Conservation (phyloP, 2,888 invertebrate genomes). For the Cephus sareptanus region DNA sequence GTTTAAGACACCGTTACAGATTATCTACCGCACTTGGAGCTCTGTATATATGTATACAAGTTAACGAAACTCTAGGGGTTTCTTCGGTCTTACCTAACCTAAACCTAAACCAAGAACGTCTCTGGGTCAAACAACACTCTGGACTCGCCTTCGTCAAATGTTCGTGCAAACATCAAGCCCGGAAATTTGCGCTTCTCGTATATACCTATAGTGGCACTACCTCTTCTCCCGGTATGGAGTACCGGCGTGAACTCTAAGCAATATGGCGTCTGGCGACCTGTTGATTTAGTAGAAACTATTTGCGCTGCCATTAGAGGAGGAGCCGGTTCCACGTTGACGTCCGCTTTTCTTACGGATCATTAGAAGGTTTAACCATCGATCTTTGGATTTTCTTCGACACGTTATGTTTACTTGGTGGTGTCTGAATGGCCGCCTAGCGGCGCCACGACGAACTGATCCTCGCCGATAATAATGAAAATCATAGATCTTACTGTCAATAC, state of each 20-base stretch:
- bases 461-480: background rate
- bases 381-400: background rate
- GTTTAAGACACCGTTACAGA: background rate
- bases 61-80: background rate
- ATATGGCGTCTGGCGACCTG: conserved; percentile 37
- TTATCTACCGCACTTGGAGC: background rate
- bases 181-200: conserved; percentile 53
- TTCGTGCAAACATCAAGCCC: conserved; percentile 17
- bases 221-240: conserved; percentile 27
- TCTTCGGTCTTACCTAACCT: background rate
- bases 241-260: conserved; percentile 30
- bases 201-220: conserved; percentile 29
- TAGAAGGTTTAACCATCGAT: background rate
- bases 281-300: conserved; percentile 57
- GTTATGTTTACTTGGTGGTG: background rate
- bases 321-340: background rate
- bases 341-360: background rate
- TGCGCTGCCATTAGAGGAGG: conserved; percentile 50
- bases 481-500: background rate
- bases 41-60: background rate
- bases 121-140: background rate
- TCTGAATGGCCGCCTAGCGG: background rate
- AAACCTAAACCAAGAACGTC: background rate
- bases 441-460: background rate
- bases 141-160: background rate